Conservation (phyloP, 1,140 invertebrate genomes). For the Physella acuta region DNA sequence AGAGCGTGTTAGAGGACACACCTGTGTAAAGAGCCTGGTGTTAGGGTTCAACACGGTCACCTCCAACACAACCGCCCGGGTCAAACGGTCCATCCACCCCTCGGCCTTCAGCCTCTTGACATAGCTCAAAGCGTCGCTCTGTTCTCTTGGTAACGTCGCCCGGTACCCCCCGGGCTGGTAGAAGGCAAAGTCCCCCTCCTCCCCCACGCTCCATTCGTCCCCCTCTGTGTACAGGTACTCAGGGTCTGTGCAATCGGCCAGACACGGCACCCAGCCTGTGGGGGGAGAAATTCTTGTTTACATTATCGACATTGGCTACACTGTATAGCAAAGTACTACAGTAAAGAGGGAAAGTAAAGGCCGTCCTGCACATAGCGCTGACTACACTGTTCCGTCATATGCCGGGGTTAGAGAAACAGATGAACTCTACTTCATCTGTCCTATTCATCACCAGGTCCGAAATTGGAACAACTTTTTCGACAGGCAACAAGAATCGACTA, state of each 20-base stretch:
- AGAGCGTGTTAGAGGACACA: too few relatives aligned
- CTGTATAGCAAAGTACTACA: not conserved
- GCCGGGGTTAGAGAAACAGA: too few relatives aligned
- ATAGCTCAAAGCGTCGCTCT: slow-evolving; percentile 27
- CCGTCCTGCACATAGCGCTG: not conserved
- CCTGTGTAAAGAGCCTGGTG: slow-evolving; percentile 56
- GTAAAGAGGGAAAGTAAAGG: not conserved
- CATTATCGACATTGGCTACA: not conserved
- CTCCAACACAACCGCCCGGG: slow-evolving; percentile 62
- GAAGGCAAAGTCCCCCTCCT: not conserved
- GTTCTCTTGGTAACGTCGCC: slow-evolving; percentile 26
- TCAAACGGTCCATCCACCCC: slow-evolving; percentile 62
- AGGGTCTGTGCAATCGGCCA: not conserved
- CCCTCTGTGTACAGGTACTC: slow-evolving; percentile 2
- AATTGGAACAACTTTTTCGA: too few relatives aligned
- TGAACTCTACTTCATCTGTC: not conserved
- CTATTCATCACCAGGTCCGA: not conserved
- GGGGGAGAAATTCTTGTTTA: not conserved
- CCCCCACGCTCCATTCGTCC: not conserved
- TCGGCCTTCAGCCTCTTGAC: slow-evolving; percentile 47
- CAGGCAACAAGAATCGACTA: too few relatives aligned
- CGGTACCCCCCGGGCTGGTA: slow-evolving; percentile 30
- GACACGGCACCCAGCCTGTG: slow-evolving; percentile 14
- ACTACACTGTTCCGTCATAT: too few relatives aligned
- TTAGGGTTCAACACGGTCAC: slow-evolving; percentile 63